A percentile compares a stretch with the other conserved stretches of the same genome.
These are phyloP conservation scores for Amiota communis DNA, from an alignment of 2,888 invertebrate genomes.

Conservation along the genomic window DNA sequence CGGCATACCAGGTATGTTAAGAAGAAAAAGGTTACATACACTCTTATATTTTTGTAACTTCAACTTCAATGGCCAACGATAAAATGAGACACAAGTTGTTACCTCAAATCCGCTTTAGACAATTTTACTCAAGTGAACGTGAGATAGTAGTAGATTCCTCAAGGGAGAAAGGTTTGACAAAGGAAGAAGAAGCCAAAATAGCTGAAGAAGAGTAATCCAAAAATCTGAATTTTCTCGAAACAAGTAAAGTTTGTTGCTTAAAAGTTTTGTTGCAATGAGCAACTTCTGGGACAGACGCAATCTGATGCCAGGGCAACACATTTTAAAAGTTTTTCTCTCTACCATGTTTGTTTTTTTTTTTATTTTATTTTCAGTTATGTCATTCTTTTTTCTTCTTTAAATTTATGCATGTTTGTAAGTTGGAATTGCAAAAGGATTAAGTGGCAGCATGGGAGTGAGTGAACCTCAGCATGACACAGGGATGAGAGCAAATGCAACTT, in stretches of 20 bases:
- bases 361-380: background rate
- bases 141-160: too few species aligned
- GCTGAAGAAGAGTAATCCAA: slow-evolving; percentile 23
- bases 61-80: background rate
- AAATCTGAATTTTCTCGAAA: slow-evolving; percentile 35
- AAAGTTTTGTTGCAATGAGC: slow-evolving; percentile 6
- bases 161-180: background rate
- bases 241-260: slow-evolving; percentile 40
- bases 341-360: too few species aligned
- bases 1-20: slow-evolving; percentile 80
- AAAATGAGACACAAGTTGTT: background rate
- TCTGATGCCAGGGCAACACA: background rate
- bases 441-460: slow-evolving; percentile 6
- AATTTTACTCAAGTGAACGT: slow-evolving; percentile 29
- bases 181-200: slow-evolving; percentile 31
- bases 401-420: slow-evolving; percentile 1
- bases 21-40: slow-evolving; percentile 13
- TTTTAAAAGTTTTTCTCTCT: background rate
- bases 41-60: background rate
- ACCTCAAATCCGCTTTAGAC: slow-evolving; percentile 13
- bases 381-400: background rate
- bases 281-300: background rate
- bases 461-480: background rate
- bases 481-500: background rate
- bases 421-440: slow-evolving; percentile 16